phyloP scores from a whole-genome alignment of 2,888 invertebrate genomes.

The Lepidonotus clava region DNA sequence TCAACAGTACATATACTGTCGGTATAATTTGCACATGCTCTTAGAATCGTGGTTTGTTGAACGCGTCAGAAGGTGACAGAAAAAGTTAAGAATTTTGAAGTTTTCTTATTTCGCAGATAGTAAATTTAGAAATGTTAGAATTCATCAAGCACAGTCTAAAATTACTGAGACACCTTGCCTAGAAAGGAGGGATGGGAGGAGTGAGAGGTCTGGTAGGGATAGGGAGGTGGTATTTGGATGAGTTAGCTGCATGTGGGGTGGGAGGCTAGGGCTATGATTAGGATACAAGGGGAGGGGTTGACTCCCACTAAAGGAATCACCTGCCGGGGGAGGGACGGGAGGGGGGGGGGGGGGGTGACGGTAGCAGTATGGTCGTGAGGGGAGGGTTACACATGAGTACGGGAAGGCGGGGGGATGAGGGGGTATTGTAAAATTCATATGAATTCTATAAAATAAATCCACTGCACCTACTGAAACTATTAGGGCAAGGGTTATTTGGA shows the following conservation, averaged over 20 bases:
- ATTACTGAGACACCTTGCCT: background rate
- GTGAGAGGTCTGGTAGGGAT: background rate
- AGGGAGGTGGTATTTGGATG: background rate
- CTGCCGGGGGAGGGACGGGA: background rate
- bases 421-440: too few relatives aligned
- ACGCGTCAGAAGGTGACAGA: too few relatives aligned
- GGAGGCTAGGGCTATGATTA: conserved; percentile 1
- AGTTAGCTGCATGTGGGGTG: background rate
- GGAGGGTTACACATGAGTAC: too few relatives aligned
- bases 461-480: too few relatives aligned
- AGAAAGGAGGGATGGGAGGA: background rate
- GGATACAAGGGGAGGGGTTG: background rate
- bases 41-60: too few relatives aligned
- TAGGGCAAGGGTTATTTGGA: too few relatives aligned
- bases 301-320: background rate
- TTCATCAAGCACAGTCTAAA: background rate
- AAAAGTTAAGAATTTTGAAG: too few relatives aligned
- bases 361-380: conserved; percentile 32
- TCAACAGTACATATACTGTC: too few relatives aligned
- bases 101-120: too few relatives aligned
- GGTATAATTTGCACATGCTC: too few relatives aligned
- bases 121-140: background rate
- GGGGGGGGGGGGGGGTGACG: background rate
- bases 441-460: too few relatives aligned
- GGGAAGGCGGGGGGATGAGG: too few relatives aligned